phyloP scores from a whole-genome alignment of 2,888 invertebrate genomes.

The Poecilus cupreus region DNA sequence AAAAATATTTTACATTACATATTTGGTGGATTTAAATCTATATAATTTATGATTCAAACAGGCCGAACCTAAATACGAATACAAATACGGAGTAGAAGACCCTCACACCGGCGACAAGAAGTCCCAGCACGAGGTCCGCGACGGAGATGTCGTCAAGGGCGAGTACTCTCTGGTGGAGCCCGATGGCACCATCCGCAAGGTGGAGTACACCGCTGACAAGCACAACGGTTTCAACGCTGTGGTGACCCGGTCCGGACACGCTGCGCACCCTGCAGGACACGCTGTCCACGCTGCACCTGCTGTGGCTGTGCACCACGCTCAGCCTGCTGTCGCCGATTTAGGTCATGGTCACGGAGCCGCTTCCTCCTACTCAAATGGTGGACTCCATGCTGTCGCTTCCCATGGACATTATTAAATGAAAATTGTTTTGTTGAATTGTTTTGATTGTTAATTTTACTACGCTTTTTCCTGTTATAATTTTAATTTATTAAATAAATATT shows the following conservation, averaged over 20 bases:
- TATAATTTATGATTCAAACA: too few relatives aligned
- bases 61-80: conserved; percentile 19
- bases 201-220: conserved; percentile 63
- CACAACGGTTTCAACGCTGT: conserved; percentile 42
- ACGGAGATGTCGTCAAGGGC: conserved; percentile 26
- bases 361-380: neutral
- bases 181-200: conserved; percentile 54
- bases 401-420: neutral
- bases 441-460: neutral
- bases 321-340: neutral
- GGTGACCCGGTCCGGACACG: conserved; percentile 53
- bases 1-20: neutral
- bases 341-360: neutral
- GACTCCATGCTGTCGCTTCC: neutral
- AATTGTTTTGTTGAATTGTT: neutral
- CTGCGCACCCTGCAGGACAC: conserved; percentile 63
- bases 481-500: neutral
- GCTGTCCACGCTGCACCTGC: conserved; percentile 59
- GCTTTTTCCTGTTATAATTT: too few relatives aligned
- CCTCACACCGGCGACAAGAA: conserved; percentile 22
- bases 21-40: neutral
- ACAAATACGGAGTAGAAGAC: conserved; percentile 28
- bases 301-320: neutral
- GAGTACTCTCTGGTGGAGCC: conserved; percentile 18
- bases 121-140: conserved; percentile 10